phyloP scores from a whole-genome alignment of 2,888 invertebrate genomes.

The Caenorhabditis auriculariae region DNA sequence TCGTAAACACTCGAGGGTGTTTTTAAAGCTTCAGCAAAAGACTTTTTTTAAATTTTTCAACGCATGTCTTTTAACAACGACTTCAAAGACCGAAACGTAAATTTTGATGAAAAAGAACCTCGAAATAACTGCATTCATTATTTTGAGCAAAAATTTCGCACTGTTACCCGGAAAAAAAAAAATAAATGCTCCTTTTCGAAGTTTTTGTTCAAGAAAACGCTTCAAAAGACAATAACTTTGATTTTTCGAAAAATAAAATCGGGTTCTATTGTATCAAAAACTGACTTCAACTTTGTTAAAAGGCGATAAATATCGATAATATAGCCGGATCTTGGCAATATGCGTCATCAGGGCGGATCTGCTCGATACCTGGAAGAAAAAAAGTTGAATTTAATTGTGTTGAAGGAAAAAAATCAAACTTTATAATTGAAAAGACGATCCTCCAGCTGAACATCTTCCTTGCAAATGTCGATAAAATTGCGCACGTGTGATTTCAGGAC shows the following conservation, averaged over 20 bases:
- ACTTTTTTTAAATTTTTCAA: too few relatives aligned
- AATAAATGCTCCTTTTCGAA: not conserved
- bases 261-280: not conserved
- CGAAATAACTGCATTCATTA: too few relatives aligned
- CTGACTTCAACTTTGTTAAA: constrained; percentile 54
- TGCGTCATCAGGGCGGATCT: constrained; percentile 34
- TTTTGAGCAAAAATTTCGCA: not conserved
- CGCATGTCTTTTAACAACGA: too few relatives aligned
- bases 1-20: too few relatives aligned
- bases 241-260: not conserved
- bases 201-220: not conserved
- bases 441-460: constrained; percentile 39
- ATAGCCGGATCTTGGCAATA: constrained; percentile 52
- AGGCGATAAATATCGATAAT: constrained; percentile 54
- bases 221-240: not conserved
- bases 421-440: constrained; percentile 54
- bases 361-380: constrained; percentile 8
- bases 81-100: too few relatives aligned
- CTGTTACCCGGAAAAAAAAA: not conserved
- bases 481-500: constrained; percentile 41
- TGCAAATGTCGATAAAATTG: constrained; percentile 40
- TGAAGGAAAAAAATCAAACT: not conserved
- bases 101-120: too few relatives aligned
- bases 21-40: too few relatives aligned
- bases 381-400: not conserved